A percentile compares a stretch with the other conserved stretches of the same genome.
Conservation (phyloP, 2,888 invertebrate species). For the Eulithis testata region DNA sequence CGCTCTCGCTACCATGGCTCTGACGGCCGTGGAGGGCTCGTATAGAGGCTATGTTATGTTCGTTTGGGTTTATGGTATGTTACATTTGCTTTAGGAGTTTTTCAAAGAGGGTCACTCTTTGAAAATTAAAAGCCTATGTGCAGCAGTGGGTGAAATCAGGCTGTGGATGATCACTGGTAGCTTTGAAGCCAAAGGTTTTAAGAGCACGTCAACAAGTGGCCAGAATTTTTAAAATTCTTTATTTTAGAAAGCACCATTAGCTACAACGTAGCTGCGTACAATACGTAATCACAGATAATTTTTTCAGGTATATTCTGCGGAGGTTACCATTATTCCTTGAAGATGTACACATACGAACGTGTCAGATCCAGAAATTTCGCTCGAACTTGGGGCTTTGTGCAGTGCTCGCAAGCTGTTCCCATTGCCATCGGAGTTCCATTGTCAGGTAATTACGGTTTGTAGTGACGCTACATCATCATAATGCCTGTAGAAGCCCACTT, state of each 20-base stretch:
- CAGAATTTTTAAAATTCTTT: no score
- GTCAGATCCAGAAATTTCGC: slow-evolving; percentile 94
- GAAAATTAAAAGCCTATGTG: no score
- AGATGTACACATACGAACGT: slow-evolving; percentile 95
- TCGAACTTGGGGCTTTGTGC: slow-evolving; percentile 94
- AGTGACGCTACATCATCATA: no score
- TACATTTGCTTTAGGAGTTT: background rate
- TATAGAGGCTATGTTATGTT: slow-evolving; percentile 92
- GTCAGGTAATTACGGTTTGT: slow-evolving; percentile 83
- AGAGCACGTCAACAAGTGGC: no score
- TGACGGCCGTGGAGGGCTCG: slow-evolving; percentile 90
- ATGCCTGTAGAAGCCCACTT: no score
- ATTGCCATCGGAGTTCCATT: slow-evolving; percentile 93
- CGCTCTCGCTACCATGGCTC: slow-evolving; percentile 90
- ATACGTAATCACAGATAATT: no score
- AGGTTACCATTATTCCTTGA: slow-evolving; percentile 94
- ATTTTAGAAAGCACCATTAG: no score
- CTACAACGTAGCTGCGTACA: no score
- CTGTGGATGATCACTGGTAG: no score
- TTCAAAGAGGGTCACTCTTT: no score
- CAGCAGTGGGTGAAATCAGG: no score
- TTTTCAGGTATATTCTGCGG: slow-evolving; percentile 92
- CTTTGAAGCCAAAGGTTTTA: no score
- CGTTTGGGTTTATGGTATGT: slow-evolving; percentile 90
- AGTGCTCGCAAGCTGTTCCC: slow-evolving; percentile 94